phyloP scores from a whole-genome alignment of 2,797 vertebrate genomes.

The Myoxocephalus aenaeus region DNA sequence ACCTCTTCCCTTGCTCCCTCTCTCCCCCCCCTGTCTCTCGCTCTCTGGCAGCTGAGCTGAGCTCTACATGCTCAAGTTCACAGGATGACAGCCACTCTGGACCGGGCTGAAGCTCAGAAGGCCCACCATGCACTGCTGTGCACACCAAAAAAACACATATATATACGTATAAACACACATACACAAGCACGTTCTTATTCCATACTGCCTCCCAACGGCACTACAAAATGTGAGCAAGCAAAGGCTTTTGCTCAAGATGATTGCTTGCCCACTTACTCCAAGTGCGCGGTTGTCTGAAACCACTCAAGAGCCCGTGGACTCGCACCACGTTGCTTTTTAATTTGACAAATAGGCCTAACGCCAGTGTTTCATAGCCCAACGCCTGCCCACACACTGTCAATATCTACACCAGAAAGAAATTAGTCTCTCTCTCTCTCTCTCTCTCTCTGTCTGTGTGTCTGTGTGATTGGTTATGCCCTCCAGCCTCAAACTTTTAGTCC shows the following conservation, averaged over 20 bases:
- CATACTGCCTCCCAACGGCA: constrained; percentile 30
- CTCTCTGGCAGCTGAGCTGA: constrained; percentile 59
- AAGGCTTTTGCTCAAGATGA: constrained; percentile 65
- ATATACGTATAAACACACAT: constrained; percentile 16
- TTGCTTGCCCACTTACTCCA: constrained; percentile 66
- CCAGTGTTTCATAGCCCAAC: constrained; percentile 64
- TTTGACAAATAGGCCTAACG: constrained; percentile 75
- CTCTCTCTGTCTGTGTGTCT: constrained; percentile 28
- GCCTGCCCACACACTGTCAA: constrained; percentile 73
- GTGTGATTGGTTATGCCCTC: constrained; percentile 49
- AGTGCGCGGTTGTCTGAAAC: constrained; percentile 63
- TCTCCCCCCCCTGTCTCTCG: constrained; percentile 16
- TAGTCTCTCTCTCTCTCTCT: constrained; percentile 35
- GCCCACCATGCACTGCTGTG: constrained; percentile 42
- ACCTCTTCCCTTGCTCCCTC: constrained; percentile 6
- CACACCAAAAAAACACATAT: constrained; percentile 7
- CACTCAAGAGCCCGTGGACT: constrained; percentile 70
- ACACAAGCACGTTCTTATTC: constrained; percentile 20
- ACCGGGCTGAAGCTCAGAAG: constrained; percentile 47
- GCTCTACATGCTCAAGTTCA: constrained; percentile 65
- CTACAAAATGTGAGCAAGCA: constrained; percentile 47
- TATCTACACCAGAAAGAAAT: constrained; percentile 67
- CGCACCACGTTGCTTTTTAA: constrained; percentile 69
- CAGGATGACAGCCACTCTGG: constrained; percentile 67
- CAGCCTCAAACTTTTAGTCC: constrained; percentile 69